Base-by-base conservation (phyloP, 2,888 invertebrate species). In the Frankliniella intonsa region DNA sequence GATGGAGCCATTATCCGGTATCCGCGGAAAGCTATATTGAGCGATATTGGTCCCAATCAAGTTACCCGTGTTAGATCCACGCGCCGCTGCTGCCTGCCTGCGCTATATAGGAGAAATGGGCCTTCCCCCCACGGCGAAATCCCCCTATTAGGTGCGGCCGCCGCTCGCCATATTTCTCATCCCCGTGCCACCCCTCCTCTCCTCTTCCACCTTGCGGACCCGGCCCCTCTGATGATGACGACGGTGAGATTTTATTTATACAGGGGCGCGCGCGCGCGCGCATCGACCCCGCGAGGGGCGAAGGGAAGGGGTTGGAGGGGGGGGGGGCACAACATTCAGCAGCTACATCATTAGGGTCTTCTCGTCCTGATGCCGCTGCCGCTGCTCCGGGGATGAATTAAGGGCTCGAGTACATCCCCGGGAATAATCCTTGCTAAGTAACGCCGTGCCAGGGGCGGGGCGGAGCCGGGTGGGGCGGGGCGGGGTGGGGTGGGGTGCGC, bases 41-140 rank as follows among this genome's bases (percentile, higher is more conserved):
- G 12, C 69, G 69, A 76, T 76, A 76, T 76, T 25, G 69, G 25
- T 22, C 69, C 25, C 69, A 76, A 76, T 76, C 69, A 76, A 76
- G 12, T 76, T 76, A 62, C 62, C 7, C 38, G 62, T 62, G 62
- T 62, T 12, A 17, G 5, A 7, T 62, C 19, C 62, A 1, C 19
- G 12, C 62, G 62, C 19, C 62, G 55, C 19, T 10, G 17, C 62
- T 62, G 62, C 62, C 62, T 17, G 62, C 14, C 19, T 17, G 12
- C 62, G 62, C 19, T 62, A 17, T 62, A 62, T 55, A 12, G 55
- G 62, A 17, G 55, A 38, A 38, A 38, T 38, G 38, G 38, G 38
- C 62, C 14, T 0, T 17, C 5, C 38, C 38, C 38, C 38, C 38
- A 3, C 38, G 38, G 38, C 5, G 38, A 38, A 38, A 38, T 38